phyloP scores from a whole-genome alignment of 2,888 invertebrate genomes.

The Aspidiotus rigidus region DNA sequence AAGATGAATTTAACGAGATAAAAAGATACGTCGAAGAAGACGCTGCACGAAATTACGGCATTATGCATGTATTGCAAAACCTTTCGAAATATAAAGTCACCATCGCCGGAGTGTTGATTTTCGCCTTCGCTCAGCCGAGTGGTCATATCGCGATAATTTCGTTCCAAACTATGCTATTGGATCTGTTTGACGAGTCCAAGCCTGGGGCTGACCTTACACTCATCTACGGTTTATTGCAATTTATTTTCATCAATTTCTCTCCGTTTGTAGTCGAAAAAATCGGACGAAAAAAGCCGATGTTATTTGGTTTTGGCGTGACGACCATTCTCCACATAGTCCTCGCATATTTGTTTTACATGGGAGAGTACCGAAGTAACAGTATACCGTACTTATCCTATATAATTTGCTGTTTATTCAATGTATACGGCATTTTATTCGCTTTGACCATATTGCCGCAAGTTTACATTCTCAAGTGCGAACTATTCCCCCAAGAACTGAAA shows the following conservation, averaged over 20 bases:
- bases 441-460: neutral
- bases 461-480: conserved; percentile 15
- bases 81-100: neutral
- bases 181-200: conserved; percentile 35
- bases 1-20: neutral
- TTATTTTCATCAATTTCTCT: conserved; percentile 36
- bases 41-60: neutral
- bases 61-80: neutral
- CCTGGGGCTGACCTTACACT: conserved; percentile 37
- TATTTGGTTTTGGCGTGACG: neutral
- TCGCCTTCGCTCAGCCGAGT: neutral
- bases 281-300: conserved; percentile 35
- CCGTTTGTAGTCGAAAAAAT: conserved; percentile 37
- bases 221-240: conserved; percentile 37
- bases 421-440: conserved; percentile 12
- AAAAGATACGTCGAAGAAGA: neutral
- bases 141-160: conserved; percentile 35
- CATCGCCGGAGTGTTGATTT: neutral
- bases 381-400: conserved; percentile 15
- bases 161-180: conserved; percentile 37
- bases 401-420: conserved; percentile 1
- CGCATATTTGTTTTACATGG: conserved; percentile 6
- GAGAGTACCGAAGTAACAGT: neutral
- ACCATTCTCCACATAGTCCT: neutral
- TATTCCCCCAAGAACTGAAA: conserved; percentile 20